Evolutionary conservation across 2,797 vertebrate genomes (phyloP).

Genomic region (Rhyacichthys aspro): DNA sequence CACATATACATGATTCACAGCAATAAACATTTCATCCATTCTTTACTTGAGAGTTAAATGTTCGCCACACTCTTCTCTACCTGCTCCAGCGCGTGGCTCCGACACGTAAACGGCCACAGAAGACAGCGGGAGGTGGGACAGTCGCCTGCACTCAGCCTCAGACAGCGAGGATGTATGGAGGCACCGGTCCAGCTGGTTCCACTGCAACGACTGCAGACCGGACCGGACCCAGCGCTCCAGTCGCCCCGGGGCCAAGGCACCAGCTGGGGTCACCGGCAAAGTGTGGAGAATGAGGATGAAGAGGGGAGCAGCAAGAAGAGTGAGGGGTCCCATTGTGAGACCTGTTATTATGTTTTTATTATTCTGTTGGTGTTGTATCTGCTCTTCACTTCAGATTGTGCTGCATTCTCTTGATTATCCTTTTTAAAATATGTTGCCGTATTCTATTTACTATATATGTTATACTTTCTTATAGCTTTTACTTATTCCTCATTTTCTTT

Average conservation of each 20-base stretch:
- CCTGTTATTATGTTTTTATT: neutral
- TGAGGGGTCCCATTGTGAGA: constrained; percentile 45
- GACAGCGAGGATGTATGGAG: constrained; percentile 72
- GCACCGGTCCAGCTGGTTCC: constrained; percentile 79
- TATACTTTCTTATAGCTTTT: neutral
- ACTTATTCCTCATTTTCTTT: too few relatives aligned
- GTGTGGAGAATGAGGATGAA: constrained; percentile 53
- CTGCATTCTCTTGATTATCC: constrained; percentile 11
- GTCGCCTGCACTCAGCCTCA: constrained; percentile 76
- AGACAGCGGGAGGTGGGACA: constrained; percentile 73
- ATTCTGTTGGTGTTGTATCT: neutral
- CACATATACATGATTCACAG: too few relatives aligned
- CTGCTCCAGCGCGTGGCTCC: constrained; percentile 50
- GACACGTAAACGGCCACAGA: constrained; percentile 79
- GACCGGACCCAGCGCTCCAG: constrained; percentile 81
- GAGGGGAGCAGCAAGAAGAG: constrained; percentile 33
- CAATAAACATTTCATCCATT: neutral
- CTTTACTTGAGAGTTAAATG: neutral
- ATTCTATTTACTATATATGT: neutral
- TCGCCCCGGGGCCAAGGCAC: constrained; percentile 46
- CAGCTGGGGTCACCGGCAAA: constrained; percentile 18
- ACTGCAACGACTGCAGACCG: constrained; percentile 80
- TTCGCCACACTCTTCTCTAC: constrained; percentile 26
- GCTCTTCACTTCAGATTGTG: neutral
- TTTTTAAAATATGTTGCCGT: neutral